phyloP scores from a whole-genome alignment of 2,113 vertebrate species.

The Campylomormyrus numenius region DNA sequence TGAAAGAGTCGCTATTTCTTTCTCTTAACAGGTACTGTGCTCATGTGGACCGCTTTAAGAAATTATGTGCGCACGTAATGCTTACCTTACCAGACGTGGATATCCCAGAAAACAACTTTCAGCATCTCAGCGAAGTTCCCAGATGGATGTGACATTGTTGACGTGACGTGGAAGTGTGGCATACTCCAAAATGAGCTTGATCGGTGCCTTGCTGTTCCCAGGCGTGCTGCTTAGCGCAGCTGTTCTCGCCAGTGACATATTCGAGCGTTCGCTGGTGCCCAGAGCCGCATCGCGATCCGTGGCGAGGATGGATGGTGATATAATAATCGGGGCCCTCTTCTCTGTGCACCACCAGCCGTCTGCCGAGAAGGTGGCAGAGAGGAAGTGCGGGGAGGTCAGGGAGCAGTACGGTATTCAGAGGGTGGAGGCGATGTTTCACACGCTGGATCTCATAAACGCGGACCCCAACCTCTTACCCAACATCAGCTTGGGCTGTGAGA shows the following conservation, averaged over 20 bases:
- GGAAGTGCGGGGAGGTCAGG: constrained; percentile 86
- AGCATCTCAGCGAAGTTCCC: constrained; percentile 22
- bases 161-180: constrained; percentile 57
- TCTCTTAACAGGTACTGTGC: constrained; percentile 35
- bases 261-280: constrained; percentile 63
- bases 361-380: constrained; percentile 82
- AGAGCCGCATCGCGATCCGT: constrained; percentile 78
- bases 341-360: constrained; percentile 89
- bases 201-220: constrained; percentile 63
- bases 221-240: constrained; percentile 65
- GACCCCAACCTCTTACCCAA: constrained; percentile 80
- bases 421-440: constrained; percentile 94
- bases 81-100: constrained; percentile 27
- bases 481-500: constrained; percentile 89
- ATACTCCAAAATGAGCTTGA: constrained; percentile 59
- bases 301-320: constrained; percentile 87
- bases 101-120: constrained; percentile 32
- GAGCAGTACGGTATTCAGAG: constrained; percentile 93
- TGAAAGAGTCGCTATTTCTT: constrained; percentile 7
- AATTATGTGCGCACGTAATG: constrained; percentile 20
- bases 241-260: constrained; percentile 54
- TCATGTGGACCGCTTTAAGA: constrained; percentile 25
- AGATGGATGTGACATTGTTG: constrained; percentile 48
- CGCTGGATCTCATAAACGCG: constrained; percentile 84
- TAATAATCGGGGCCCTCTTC: constrained; percentile 91